Evolutionary conservation across 2,113 vertebrate genomes (phyloP).

Genomic region (Percopsis transmontana): DNA sequence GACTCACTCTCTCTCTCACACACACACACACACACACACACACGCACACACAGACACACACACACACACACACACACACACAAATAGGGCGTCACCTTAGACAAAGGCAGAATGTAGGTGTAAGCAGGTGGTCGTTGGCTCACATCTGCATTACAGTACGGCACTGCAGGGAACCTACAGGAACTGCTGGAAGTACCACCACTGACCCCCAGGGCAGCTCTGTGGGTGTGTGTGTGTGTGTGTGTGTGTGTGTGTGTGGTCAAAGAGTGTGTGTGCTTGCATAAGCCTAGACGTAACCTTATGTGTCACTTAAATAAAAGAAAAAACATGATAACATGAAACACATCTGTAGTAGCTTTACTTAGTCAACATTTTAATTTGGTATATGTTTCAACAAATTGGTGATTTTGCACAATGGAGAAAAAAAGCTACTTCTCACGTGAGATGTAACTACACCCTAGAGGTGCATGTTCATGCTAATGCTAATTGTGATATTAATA

Average conservation of each 20-base stretch:
- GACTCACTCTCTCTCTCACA: slow-evolving; percentile 4
- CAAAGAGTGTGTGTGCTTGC: background rate
- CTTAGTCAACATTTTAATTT: too few species aligned
- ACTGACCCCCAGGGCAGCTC: slow-evolving; percentile 36
- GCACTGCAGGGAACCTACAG: slow-evolving; percentile 45
- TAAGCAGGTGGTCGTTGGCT: slow-evolving; percentile 53
- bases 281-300: background rate
- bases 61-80: slow-evolving; percentile 21
- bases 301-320: too few species aligned
- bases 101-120: slow-evolving; percentile 47
- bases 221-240: slow-evolving; percentile 16
- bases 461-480: too few species aligned
- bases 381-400: too few species aligned
- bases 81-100: slow-evolving; percentile 17
- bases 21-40: slow-evolving; percentile 17
- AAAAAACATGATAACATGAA: too few species aligned
- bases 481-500: too few species aligned
- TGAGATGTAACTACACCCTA: too few species aligned
- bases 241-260: slow-evolving; percentile 16
- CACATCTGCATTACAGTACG: slow-evolving; percentile 65
- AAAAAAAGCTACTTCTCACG: too few species aligned
- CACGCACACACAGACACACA: slow-evolving; percentile 21
- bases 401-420: too few species aligned
- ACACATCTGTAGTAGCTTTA: too few species aligned
- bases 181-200: slow-evolving; percentile 27